Percentiles rank a stretch among this genome's conserved stretches.
phyloP scores from a whole-genome alignment of 2,113 vertebrate species.

The Zootoca vivipara region DNA sequence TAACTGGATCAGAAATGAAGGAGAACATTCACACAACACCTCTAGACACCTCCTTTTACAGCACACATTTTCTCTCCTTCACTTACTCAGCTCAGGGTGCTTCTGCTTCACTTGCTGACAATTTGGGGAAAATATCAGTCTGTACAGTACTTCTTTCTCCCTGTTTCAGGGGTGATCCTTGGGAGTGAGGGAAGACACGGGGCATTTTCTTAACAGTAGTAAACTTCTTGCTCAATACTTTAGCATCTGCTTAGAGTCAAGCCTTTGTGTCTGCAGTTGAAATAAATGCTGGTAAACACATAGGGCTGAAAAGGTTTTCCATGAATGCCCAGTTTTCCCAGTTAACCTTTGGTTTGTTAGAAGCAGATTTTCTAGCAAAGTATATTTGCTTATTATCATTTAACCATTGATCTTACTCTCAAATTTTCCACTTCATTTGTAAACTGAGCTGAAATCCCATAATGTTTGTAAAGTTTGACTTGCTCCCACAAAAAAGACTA shows the following conservation, averaged over 20 bases:
- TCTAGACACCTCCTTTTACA: not conserved
- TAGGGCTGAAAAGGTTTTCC: not conserved
- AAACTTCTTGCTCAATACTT: not conserved
- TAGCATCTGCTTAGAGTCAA: not conserved
- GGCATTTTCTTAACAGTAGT: not conserved
- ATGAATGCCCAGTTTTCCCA: not conserved
- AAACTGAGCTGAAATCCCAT: not conserved
- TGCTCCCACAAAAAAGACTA: not conserved
- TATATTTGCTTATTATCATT: not conserved
- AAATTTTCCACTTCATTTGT: not conserved
- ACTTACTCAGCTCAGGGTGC: no score
- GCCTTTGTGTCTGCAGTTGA: not conserved
- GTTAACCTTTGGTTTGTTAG: not conserved
- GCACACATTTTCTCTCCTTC: not conserved
- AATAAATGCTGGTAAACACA: conserved; percentile 2
- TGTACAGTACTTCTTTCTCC: not conserved
- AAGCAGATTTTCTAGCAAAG: not conserved
- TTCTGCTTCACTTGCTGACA: not conserved
- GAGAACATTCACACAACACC: not conserved
- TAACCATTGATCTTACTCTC: not conserved
- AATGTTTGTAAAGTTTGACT: not conserved
- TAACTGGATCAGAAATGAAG: not conserved
- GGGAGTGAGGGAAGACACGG: no score
- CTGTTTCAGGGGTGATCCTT: not conserved
- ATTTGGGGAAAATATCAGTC: not conserved